Evolutionary conservation across 2,888 invertebrate species (phyloP), one percentile per base, ranked within the genome.

Genomic region (Drosophila cognata): DNA sequence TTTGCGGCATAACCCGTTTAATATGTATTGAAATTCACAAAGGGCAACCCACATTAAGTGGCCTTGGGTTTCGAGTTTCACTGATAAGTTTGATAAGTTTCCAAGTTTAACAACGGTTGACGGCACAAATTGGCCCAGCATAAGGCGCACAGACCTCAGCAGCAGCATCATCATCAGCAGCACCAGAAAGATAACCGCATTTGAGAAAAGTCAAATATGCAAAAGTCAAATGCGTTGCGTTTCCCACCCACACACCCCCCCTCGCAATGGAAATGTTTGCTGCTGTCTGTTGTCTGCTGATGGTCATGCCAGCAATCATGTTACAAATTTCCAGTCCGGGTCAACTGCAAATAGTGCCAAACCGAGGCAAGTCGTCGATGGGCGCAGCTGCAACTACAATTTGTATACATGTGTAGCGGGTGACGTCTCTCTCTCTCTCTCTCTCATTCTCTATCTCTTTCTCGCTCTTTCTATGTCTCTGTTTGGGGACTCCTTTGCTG

Each of bases 1-100:
- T 86, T 86, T 88, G 90, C 84, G 84, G 87, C 85, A 90, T 85
- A 85, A 88, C 84, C 85, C 89, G 85, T 90, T 86, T 88, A 85
- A 85, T 85, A 88, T 85, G 88, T 85, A 89, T 85, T 81, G 85
- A 89, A 85, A 85, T 85, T 85, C 71, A 80, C 83, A 80, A 89
- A 81, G 75, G 86, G 67, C 74, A 75, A 75, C 83, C 81, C 81
- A 85, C 83, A 84, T 82, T 85, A 89, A 85, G 90, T 85, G 88
- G 86, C 74, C 82, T 70, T 68, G 66, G 76, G 67, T 71, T 68
- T 68, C 51, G 25, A 52, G 63, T 57, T 64, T 41, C 72, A 82
- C 71, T 69, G 89, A 84, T 88, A 86, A 86, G 71, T 86, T 86
- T 86, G 86, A 89, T 86, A 86, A 86, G 90, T 90, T 86, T 84